Evolutionary conservation across 2,113 vertebrate genomes (phyloP).

Genomic region (Pseudolaguvia tuberculata): DNA sequence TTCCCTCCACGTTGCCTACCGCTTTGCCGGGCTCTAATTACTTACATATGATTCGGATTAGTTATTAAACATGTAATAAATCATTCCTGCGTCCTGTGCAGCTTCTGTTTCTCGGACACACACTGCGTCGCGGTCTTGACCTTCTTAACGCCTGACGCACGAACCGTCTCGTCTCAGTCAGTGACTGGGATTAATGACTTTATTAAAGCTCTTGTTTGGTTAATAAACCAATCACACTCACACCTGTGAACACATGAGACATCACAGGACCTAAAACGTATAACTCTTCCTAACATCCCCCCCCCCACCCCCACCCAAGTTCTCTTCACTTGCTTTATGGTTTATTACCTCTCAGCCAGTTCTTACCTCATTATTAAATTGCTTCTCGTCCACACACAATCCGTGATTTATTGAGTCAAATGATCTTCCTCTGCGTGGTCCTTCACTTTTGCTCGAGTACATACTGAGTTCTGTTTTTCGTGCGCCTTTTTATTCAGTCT

Average conservation of each 20-base stretch:
- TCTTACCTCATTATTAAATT: constrained; percentile 77
- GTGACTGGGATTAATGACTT: constrained; percentile 26
- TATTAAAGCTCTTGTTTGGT: not conserved
- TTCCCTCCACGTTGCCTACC: not conserved
- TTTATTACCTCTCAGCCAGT: too few relatives aligned
- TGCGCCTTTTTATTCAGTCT: constrained; percentile 13
- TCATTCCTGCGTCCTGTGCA: not conserved
- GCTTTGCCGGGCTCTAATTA: not conserved
- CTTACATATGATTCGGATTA: not conserved
- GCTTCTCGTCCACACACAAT: constrained; percentile 68
- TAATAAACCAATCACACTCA: not conserved
- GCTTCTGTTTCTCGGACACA: not conserved
- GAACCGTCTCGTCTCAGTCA: not conserved
- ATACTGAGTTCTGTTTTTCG: constrained; percentile 54
- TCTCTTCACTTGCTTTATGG: too few relatives aligned
- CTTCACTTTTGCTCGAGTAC: constrained; percentile 71
- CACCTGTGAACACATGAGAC: not conserved
- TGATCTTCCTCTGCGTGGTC: constrained; percentile 72
- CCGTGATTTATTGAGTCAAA: constrained; percentile 76
- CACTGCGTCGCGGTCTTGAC: constrained; percentile 6
- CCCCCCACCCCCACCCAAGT: too few relatives aligned
- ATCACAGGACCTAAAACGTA: not conserved
- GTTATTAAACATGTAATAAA: not conserved
- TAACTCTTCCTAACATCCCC: not conserved
- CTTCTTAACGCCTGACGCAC: constrained; percentile 37